A percentile compares a stretch with the other conserved stretches of the same genome.
Evolutionary conservation across 2,797 vertebrate species (phyloP).

Genomic region (Moxostoma hubbsi): DNA sequence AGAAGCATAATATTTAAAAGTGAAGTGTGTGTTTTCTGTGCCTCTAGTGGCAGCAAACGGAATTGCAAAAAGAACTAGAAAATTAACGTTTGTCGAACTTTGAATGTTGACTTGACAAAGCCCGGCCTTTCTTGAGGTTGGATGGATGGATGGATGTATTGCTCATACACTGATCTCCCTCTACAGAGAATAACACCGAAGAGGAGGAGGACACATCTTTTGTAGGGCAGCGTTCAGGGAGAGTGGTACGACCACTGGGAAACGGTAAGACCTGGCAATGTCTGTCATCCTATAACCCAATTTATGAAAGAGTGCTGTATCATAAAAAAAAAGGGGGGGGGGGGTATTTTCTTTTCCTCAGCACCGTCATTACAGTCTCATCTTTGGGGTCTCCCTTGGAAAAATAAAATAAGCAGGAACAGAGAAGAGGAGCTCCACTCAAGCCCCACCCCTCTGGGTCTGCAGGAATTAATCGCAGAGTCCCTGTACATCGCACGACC

Average conservation of each 20-base stretch:
- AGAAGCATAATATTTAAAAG: background rate
- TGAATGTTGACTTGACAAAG: too few relatives aligned
- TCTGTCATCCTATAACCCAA: background rate
- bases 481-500: conserved; percentile 86
- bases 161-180: conserved; percentile 9
- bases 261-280: conserved; percentile 77
- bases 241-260: conserved; percentile 86
- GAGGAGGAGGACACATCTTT: conserved; percentile 77
- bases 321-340: too few relatives aligned
- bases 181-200: conserved; percentile 59
- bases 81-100: too few relatives aligned
- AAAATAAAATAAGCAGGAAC: conserved; percentile 68
- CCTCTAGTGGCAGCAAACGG: too few relatives aligned
- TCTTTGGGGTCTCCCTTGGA: conserved; percentile 82
- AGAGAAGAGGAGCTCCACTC: conserved; percentile 71
- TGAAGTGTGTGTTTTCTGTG: background rate
- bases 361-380: conserved; percentile 80
- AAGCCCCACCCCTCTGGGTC: conserved; percentile 77
- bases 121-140: too few relatives aligned
- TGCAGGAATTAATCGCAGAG: conserved; percentile 89
- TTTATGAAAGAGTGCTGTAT: background rate
- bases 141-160: too few relatives aligned
- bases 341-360: conserved; percentile 60
- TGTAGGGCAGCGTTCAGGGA: conserved; percentile 88
- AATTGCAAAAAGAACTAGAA: too few relatives aligned